Evolutionary conservation across 2,797 vertebrate genomes (phyloP), one percentile per base, ranked within the genome.

Genomic region (Apogon talboti): DNA sequence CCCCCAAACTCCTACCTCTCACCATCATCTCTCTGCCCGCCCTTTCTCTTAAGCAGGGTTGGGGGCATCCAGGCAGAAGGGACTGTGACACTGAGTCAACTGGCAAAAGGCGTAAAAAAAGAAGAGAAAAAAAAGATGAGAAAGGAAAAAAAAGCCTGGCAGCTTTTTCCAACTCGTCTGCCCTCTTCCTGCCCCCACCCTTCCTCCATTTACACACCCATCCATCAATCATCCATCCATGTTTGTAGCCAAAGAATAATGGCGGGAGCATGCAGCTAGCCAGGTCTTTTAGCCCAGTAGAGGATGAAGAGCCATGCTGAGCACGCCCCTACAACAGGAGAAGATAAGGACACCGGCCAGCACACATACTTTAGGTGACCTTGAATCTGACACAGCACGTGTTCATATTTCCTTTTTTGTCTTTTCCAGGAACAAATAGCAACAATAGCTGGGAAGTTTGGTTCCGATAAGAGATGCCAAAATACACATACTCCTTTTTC

Each of bases 301-400:
- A 38, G 21, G 59, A 65, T 52, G 60, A 78, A 61, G 43, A 69
- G 49, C 37, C 57, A 15, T 21, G 69, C 48, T 10, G 54, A 65
- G 65, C 75, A 45, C 18, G 48, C 44, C 50, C 65, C 72, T 48
- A 42, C 58, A 3, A 41, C 46, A 71, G 78, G 71, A 71, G 82
- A 57, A 60, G 51, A 83, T 52, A 66, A 74, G 52, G 11, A n/a
- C 18, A 14, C 59, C 14, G 3, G 47, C 63, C 24, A 0, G 18
- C 50, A 51, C 43, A 52, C 46, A 64, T 11, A 58, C 63, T 62
- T 55, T 57, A 13, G 59, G 45, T 81, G 84, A 88, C 86, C 82
- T 88, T 81, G 59, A 75, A 21, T 72, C 30, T 6, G 45, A 63
- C 8, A 42, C 58, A 60, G 60, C 60, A 63, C 15, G 11, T 47